Conservation (phyloP, 2,113 vertebrate genomes). For the Todiramphus saurophagus region DNA sequence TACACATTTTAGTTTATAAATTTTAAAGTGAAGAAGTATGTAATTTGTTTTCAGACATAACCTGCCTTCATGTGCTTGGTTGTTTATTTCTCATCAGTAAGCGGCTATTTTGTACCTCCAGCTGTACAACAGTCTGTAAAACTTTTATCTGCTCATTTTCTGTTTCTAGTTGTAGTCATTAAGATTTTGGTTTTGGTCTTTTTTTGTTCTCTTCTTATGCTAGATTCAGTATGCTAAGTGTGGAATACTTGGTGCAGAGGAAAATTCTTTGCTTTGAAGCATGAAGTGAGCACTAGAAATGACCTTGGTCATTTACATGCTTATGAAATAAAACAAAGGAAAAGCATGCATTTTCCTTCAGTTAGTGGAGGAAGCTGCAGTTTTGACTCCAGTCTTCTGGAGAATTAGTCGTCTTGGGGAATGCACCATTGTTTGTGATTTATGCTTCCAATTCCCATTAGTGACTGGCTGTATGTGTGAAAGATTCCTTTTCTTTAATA, state of each 20-base stretch:
- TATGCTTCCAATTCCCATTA: background rate
- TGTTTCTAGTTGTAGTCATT: background rate
- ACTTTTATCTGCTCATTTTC: background rate
- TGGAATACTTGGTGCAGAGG: background rate
- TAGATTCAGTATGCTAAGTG: background rate
- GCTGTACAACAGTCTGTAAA: background rate
- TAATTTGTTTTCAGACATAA: background rate
- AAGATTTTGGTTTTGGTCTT: background rate
- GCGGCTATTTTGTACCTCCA: background rate
- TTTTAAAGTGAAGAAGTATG: background rate
- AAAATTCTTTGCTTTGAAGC: constrained; percentile 23
- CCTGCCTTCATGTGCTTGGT: background rate
- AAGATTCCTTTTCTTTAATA: background rate
- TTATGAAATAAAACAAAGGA: constrained; percentile 41
- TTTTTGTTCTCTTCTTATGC: background rate
- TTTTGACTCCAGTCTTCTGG: background rate
- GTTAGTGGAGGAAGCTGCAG: background rate
- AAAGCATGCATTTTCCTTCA: background rate
- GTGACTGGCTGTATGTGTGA: background rate
- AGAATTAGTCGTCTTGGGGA: background rate
- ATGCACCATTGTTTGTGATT: background rate
- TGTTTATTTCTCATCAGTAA: background rate
- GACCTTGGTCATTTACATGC: background rate
- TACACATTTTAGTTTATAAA: background rate
- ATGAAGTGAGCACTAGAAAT: constrained; percentile 12